These are phyloP conservation scores for Cephonodes hylas DNA, from an alignment of 2,888 invertebrate genomes.

Conservation along the genomic window DNA sequence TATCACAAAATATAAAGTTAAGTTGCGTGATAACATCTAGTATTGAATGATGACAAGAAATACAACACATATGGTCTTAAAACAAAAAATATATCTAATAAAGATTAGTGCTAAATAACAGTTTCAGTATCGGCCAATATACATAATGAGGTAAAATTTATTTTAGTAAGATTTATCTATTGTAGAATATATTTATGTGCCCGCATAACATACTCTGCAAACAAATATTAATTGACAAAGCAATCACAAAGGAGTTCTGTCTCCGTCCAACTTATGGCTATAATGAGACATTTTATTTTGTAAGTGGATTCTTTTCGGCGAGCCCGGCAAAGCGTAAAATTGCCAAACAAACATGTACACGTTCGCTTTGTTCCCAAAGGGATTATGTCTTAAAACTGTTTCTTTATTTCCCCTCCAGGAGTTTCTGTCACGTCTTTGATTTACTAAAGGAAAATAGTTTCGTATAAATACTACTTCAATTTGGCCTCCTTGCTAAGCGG, in stretches of 20 bases:
- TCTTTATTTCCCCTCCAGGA: slow-evolving; percentile 35
- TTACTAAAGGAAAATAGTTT: background rate
- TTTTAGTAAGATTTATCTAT: no score
- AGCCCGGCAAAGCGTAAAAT: slow-evolving; percentile 64
- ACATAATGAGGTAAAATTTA: no score
- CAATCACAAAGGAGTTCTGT: background rate
- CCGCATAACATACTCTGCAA: no score
- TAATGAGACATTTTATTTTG: slow-evolving; percentile 45
- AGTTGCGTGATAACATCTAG: no score
- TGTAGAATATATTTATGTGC: no score
- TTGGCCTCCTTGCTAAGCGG: background rate
- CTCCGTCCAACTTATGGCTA: background rate
- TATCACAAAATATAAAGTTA: no score
- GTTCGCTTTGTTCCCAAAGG: slow-evolving; percentile 49
- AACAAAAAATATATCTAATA: no score
- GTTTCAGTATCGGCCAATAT: no score
- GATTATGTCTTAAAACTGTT: slow-evolving; percentile 47
- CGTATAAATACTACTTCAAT: background rate
- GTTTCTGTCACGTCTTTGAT: slow-evolving; percentile 33
- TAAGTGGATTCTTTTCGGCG: slow-evolving; percentile 48
- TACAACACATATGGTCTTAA: no score
- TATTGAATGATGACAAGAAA: no score
- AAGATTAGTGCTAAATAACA: no score
- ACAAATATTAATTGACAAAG: background rate
- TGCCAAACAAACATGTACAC: slow-evolving; percentile 62